These are phyloP conservation scores for Hedya salicella DNA, from an alignment of 2,888 invertebrate genomes.

Conservation along the genomic window DNA sequence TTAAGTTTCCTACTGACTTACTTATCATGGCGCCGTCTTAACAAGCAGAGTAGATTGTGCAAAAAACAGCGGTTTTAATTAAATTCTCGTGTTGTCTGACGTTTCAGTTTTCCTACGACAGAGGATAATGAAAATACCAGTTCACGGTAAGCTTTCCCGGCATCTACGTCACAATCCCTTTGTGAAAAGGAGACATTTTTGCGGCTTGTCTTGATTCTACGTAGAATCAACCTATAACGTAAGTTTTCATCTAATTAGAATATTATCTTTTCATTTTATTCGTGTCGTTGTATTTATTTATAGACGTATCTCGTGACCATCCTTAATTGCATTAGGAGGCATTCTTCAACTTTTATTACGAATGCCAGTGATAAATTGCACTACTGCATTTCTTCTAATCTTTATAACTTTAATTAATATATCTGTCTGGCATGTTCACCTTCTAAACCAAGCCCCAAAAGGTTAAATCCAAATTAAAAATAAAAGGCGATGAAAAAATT, in stretches of 20 bases:
- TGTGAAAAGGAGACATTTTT: slow-evolving; percentile 61
- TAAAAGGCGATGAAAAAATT: too few species aligned
- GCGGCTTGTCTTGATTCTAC: slow-evolving; percentile 61
- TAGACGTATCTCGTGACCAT: neutral
- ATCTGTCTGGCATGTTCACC: too few species aligned
- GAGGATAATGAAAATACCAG: slow-evolving; percentile 71
- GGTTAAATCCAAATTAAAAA: too few species aligned
- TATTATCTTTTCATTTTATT: slow-evolving; percentile 10
- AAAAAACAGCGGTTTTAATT: slow-evolving; percentile 62
- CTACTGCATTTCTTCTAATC: too few species aligned
- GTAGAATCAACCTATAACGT: slow-evolving; percentile 7
- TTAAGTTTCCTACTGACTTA: slow-evolving; percentile 21
- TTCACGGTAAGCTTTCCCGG: slow-evolving; percentile 59
- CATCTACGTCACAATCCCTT: slow-evolving; percentile 58
- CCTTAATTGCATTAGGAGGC: slow-evolving; percentile 8
- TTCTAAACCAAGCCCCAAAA: too few species aligned
- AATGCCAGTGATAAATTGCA: neutral
- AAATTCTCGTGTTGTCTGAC: slow-evolving; percentile 67
- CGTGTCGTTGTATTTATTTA: neutral
- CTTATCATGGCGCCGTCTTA: slow-evolving; percentile 20
- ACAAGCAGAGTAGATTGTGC: slow-evolving; percentile 17
- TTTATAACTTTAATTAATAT: too few species aligned
- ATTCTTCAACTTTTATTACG: slow-evolving; percentile 1
- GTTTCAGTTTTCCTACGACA: slow-evolving; percentile 71
- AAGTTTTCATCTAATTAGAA: slow-evolving; percentile 23